Conservation (phyloP, 2,888 invertebrate species). For the Athalia cordata region DNA sequence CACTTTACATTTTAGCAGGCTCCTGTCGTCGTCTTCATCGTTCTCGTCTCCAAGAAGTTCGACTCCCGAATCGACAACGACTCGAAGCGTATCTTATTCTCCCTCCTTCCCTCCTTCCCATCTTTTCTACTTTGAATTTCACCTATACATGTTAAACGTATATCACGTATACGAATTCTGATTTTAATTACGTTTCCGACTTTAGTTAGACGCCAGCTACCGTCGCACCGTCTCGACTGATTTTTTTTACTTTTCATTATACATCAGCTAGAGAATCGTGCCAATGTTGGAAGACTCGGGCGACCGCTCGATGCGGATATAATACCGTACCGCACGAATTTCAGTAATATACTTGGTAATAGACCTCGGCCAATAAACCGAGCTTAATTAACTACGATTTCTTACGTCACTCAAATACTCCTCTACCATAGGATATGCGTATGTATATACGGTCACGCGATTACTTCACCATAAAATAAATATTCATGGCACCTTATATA, state of each 20-base stretch:
- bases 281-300: not conserved
- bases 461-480: slow-evolving; percentile 15
- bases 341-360: slow-evolving; percentile 4
- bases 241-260: slow-evolving; percentile 12
- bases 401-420: slow-evolving; percentile 18
- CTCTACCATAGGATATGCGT: not conserved
- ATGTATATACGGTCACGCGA: slow-evolving; percentile 25
- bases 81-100: not conserved
- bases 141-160: not conserved
- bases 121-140: too few species aligned
- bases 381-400: slow-evolving; percentile 33
- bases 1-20: slow-evolving; percentile 35
- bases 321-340: not conserved
- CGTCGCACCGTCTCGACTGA: slow-evolving; percentile 12
- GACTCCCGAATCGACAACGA: slow-evolving; percentile 28
- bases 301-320: slow-evolving; percentile 8
- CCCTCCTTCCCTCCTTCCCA: too few species aligned
- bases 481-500: not conserved
- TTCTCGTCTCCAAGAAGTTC: slow-evolving; percentile 25
- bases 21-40: slow-evolving; percentile 3
- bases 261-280: not conserved
- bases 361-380: slow-evolving; percentile 16
- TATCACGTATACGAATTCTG: slow-evolving; percentile 19
- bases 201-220: slow-evolving; percentile 27
- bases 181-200: slow-evolving; percentile 18